These are phyloP conservation scores for Benthosema pterotum DNA, from an alignment of 2,797 vertebrate species.

Conservation along the genomic window DNA sequence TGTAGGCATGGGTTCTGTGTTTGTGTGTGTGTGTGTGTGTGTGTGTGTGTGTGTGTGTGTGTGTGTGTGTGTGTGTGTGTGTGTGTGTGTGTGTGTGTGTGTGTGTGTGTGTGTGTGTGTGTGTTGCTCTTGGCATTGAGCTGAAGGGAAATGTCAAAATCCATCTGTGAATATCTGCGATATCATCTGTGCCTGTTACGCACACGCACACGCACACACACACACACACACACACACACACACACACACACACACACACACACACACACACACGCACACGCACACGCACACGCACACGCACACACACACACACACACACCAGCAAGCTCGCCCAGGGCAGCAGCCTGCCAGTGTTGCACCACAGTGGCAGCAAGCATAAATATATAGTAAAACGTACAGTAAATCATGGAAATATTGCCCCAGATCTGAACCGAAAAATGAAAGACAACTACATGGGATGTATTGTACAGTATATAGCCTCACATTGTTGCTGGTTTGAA, in stretches of 20 bases:
- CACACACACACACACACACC: constrained; percentile 41
- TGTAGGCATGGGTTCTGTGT: constrained; percentile 58
- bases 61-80: constrained; percentile 16
- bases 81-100: constrained; percentile 38
- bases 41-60: constrained; percentile 17
- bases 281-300: constrained; percentile 40
- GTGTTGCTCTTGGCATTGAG: constrained; percentile 50
- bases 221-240: constrained; percentile 10
- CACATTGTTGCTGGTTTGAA: neutral
- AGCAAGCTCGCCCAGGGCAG: constrained; percentile 47
- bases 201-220: too few species aligned
- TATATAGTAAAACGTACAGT: constrained; percentile 17
- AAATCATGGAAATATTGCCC: constrained; percentile 4
- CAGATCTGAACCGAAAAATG: neutral
- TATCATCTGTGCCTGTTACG: constrained; percentile 68
- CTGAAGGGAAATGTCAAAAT: constrained; percentile 80
- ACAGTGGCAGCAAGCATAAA: constrained; percentile 60
- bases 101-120: constrained; percentile 18
- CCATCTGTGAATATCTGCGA: constrained; percentile 78
- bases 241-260: constrained; percentile 27
- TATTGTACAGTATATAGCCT: too few species aligned
- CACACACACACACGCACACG: constrained; percentile 40
- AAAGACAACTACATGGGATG: too few species aligned
- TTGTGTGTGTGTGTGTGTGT: neutral
- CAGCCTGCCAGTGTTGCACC: constrained; percentile 64